Base-by-base conservation (phyloP, 2,888 invertebrate species). In the Chelonus formosanus region DNA sequence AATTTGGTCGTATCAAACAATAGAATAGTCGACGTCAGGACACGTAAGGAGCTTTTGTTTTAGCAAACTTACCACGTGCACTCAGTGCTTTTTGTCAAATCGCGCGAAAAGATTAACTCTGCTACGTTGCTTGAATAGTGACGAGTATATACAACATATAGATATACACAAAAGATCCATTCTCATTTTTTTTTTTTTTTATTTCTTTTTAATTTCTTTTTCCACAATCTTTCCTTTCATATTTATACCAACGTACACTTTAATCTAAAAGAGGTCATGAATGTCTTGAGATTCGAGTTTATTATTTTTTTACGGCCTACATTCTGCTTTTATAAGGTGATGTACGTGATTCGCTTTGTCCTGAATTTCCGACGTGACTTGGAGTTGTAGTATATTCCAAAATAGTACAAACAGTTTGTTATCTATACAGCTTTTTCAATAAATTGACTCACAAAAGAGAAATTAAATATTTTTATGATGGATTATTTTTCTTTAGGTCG, bases 61-160 rank as follows among this genome's bases (percentile, higher is more conserved):
- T 58, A 69, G 55, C 56, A 66, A 67, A 67, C 62, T 54, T 54
- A 20, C 60, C 58, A 62, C 60, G 58, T 60, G 66, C 60, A 55
- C 59, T 48, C 43, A 45, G 57, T 63, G 56, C 65, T 69, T 73
- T 71, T 71, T 71, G 71, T 71, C 73, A 77, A 78, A 77, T 77
- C 75, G 74, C 71, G 75, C 70, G 77, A 75, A 72, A 78, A 77
- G 76, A 77, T 76, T 77, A 76, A 75, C 71, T 70, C 67, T 35
- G 65, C 47, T 57, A 67, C 71, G 54, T 65, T 68, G 61, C 71
- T 71, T 67, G 71, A 74, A 70, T 73, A 72, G 63, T 65, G 75
- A 76, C 71, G 70, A 73, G 73, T 67, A 68, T 67, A 68, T 62
- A 43, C 68, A 62, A 72, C 63, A 63, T 45, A 44, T 52, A 45